These are phyloP conservation scores for Portunus trituberculatus DNA, from an alignment of 1,140 invertebrate genomes.

Conservation along the genomic window DNA sequence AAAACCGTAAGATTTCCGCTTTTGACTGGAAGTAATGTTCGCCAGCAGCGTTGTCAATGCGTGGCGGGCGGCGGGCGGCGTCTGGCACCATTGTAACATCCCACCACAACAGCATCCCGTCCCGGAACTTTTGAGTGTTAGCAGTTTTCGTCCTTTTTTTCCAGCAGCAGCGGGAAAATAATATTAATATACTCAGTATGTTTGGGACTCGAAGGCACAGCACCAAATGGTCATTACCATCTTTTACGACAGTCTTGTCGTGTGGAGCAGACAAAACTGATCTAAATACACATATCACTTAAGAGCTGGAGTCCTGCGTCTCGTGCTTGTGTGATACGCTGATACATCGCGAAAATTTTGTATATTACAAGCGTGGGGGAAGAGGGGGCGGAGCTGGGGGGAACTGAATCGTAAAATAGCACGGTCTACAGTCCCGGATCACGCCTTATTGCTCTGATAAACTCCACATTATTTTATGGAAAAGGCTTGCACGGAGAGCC, in stretches of 20 bases:
- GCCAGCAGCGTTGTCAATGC: slow-evolving; percentile 67
- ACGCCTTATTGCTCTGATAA: slow-evolving; percentile 66
- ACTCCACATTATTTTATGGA: slow-evolving; percentile 40
- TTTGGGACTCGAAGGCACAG: slow-evolving; percentile 66
- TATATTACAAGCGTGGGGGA: slow-evolving; percentile 74
- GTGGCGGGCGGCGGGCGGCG: slow-evolving; percentile 16
- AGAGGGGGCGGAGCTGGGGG: slow-evolving; percentile 49
- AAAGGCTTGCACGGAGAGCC: slow-evolving; percentile 1
- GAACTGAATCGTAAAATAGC: slow-evolving; percentile 71
- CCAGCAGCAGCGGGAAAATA: slow-evolving; percentile 36
- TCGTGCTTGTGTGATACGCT: slow-evolving; percentile 70
- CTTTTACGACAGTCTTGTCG: slow-evolving; percentile 74
- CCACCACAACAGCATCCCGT: slow-evolving; percentile 49
- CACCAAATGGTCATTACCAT: slow-evolving; percentile 77
- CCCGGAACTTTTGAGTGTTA: background rate
- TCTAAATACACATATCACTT: slow-evolving; percentile 76
- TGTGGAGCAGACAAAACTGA: slow-evolving; percentile 69
- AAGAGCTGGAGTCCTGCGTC: slow-evolving; percentile 72
- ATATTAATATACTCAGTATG: slow-evolving; percentile 69
- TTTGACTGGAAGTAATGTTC: slow-evolving; percentile 76
- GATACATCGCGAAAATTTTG: slow-evolving; percentile 76
- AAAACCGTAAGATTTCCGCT: slow-evolving; percentile 75
- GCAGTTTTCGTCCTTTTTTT: background rate
- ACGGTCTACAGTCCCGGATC: slow-evolving; percentile 71
- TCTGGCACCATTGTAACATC: slow-evolving; percentile 42